Conservation (phyloP, 2,888 invertebrate genomes). For the Caenorhabditis virilis region DNA sequence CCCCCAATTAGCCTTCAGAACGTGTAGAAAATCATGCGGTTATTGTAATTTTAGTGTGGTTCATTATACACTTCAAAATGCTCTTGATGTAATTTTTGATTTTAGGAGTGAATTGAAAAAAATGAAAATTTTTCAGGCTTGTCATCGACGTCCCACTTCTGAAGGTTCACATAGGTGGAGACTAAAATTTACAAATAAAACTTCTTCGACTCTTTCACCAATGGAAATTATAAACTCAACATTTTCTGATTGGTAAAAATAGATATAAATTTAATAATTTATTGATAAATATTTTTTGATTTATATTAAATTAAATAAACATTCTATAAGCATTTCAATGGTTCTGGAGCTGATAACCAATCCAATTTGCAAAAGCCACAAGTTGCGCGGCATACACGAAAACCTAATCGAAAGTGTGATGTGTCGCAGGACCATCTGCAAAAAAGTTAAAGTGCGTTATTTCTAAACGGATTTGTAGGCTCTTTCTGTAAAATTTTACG, state of each 20-base stretch:
- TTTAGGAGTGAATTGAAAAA: background rate
- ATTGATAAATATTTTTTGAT: background rate
- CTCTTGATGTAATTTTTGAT: conserved; percentile 39
- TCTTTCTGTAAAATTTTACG: no score
- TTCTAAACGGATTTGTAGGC: background rate
- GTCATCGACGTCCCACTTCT: conserved; percentile 9
- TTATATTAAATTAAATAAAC: conserved; percentile 1
- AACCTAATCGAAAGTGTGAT: conserved; percentile 47
- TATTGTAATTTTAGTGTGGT: conserved; percentile 58
- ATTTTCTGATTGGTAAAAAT: conserved; percentile 2
- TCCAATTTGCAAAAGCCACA: conserved; percentile 51
- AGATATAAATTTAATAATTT: background rate
- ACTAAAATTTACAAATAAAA: conserved; percentile 20
- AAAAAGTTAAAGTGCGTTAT: background rate
- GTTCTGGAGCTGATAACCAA: conserved; percentile 47
- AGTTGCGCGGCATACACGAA: conserved; percentile 49
- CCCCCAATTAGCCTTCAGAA: conserved; percentile 58
- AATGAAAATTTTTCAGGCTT: conserved; percentile 19
- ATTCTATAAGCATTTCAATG: conserved; percentile 39
- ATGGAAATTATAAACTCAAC: conserved; percentile 34
- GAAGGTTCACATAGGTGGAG: no score
- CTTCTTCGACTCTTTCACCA: conserved; percentile 29
- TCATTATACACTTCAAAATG: conserved; percentile 56
- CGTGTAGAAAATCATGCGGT: conserved; percentile 57
- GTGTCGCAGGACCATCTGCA: conserved; percentile 51